Evolutionary conservation across 1,140 invertebrate genomes (phyloP).

Genomic region (Leptopilina clavipes): DNA sequence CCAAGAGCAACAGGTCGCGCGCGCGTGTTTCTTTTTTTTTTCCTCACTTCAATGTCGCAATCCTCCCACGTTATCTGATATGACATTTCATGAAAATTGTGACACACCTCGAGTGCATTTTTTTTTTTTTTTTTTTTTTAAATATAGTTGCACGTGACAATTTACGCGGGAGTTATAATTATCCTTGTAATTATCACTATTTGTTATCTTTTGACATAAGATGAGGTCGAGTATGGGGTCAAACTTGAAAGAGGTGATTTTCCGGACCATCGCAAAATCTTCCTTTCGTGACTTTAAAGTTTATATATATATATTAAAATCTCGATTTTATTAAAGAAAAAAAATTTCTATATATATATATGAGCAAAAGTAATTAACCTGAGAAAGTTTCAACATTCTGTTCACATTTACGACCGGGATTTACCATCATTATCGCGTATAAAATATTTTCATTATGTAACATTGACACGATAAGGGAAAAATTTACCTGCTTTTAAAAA

Average conservation of each 20-base stretch:
- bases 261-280: neutral
- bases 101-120: no score
- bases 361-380: constrained; percentile 9
- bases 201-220: no score
- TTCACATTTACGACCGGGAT: neutral
- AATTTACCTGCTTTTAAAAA: neutral
- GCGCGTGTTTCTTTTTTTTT: no score
- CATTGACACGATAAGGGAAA: neutral
- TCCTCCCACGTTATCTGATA: constrained; percentile 62
- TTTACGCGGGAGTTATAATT: constrained; percentile 57
- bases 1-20: no score
- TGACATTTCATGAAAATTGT: constrained; percentile 69
- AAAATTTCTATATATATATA: no score
- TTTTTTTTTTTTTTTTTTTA: no score
- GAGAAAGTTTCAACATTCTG: constrained; percentile 6
- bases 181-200: constrained; percentile 49
- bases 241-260: constrained; percentile 36
- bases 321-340: neutral
- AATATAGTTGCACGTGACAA: constrained; percentile 45
- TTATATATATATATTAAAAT: no score
- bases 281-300: neutral
- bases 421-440: neutral
- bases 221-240: constrained; percentile 35
- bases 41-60: constrained; percentile 49
- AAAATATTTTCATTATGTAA: neutral